Conservation (phyloP, 1,140 invertebrate species). For the Cheumatopsyche charites region DNA sequence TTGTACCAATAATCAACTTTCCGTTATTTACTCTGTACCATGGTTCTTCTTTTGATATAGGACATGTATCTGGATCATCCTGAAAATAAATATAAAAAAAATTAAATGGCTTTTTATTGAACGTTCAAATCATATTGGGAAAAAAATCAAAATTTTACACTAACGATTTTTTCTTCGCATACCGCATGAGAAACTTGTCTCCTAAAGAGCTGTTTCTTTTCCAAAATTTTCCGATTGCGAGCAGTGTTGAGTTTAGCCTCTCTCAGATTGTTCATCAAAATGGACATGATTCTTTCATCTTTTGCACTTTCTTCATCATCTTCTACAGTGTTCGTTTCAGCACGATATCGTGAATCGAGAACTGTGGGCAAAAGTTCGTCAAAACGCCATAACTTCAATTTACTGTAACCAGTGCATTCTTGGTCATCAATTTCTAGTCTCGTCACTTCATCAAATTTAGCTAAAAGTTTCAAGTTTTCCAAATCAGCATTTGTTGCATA, state of each 20-base stretch:
- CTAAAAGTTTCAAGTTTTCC: slow-evolving; percentile 25
- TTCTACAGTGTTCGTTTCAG: not conserved
- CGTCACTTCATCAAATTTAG: slow-evolving; percentile 34
- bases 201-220: slow-evolving; percentile 35
- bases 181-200: slow-evolving; percentile 32
- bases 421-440: slow-evolving; percentile 33
- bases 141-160: no score
- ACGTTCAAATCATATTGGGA: no score
- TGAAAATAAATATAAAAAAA: not conserved
- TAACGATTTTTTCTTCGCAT: slow-evolving; percentile 8
- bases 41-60: not conserved
- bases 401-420: not conserved
- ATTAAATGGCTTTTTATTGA: no score
- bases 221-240: slow-evolving; percentile 24
- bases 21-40: slow-evolving; percentile 40
- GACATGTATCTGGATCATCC: no score
- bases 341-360: slow-evolving; percentile 27
- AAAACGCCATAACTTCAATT: slow-evolving; percentile 34
- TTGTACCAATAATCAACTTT: slow-evolving; percentile 43
- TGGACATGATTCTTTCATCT: slow-evolving; percentile 32
- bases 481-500: not conserved
- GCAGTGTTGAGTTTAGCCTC: slow-evolving; percentile 42
- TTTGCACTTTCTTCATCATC: not conserved
- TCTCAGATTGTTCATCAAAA: slow-evolving; percentile 36
- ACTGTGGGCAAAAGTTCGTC: slow-evolving; percentile 38